Conservation (phyloP, 1,140 invertebrate species). For the Babylonia areolata region DNA sequence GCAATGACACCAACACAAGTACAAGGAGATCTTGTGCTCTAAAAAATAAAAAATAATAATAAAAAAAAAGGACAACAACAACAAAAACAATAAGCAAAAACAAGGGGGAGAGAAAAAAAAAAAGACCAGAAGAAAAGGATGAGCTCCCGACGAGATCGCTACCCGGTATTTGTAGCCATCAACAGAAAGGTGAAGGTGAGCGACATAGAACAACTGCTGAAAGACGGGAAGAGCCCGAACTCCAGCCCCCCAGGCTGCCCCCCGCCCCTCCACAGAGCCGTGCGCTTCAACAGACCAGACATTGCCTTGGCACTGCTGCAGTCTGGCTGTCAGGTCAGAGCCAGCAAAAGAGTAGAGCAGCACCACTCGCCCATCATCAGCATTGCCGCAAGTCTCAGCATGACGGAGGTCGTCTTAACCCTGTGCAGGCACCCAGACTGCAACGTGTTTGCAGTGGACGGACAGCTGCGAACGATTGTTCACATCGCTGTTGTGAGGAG, state of each 20-base stretch:
- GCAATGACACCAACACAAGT: background rate
- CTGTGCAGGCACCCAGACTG: background rate
- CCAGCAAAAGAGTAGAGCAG: background rate
- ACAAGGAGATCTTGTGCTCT: too few species aligned
- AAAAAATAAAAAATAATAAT: too few species aligned
- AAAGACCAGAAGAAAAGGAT: too few species aligned
- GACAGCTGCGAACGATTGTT: background rate
- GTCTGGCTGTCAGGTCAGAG: background rate
- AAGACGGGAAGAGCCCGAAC: background rate
- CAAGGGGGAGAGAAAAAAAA: too few species aligned
- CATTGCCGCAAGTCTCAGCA: background rate
- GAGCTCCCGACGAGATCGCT: too few species aligned
- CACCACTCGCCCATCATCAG: background rate
- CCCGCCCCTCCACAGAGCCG: background rate
- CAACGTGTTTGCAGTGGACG: background rate
- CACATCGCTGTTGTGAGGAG: background rate
- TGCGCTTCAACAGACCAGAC: background rate
- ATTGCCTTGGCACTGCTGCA: background rate
- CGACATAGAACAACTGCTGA: background rate
- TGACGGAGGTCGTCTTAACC: background rate
- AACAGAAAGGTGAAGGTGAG: background rate
- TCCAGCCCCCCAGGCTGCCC: background rate
- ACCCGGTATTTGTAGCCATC: background rate
- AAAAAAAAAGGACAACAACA: too few species aligned
- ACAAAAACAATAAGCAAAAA: too few species aligned